Base-by-base conservation (phyloP, 2,797 vertebrate genomes). In the Melanogrammus aeglefinus region DNA sequence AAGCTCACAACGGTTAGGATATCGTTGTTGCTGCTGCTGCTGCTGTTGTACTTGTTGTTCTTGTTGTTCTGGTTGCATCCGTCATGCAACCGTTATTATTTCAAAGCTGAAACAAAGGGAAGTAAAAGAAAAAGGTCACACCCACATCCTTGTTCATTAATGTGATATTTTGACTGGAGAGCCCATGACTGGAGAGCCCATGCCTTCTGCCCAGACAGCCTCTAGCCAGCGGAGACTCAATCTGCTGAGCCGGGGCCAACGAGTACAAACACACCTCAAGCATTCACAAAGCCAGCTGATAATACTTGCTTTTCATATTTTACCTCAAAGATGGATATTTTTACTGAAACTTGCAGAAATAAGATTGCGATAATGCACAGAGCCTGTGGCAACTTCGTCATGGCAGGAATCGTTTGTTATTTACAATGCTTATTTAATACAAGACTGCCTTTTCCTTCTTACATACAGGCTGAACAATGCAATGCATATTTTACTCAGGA, bases 31-130 rank as follows among this genome's bases (percentile, higher is more conserved):
- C 12, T 78, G 76, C 72, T 72, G 80, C 76, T 80, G 79, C 83
- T 78, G 69, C 80, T 76, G 76, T 76, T 79, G n/a, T n/a, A n/a
- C 21, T 63, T 79, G 80, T 82, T 86, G 86, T 80, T 74, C 76
- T 76, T 79, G 57, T 63, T 79, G 80, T 82, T 86, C 85, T 80
- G 85, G 79, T 82, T 86, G 86, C 75, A 73, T 87, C 83, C 33
- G 75, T 79, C 75, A 75, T 81, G 80, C 79, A 81, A 70, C 69
- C 6, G 6, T 74, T 36, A 39, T 39, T 9, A 10, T 80, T 74
- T 76, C 63, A 80, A 35, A 66, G 73, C 91, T 92, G 88, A 35
- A 72, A 81, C 70, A 84, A 41, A 87, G 70, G 86, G 63, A 75
- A 7, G 57, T 9, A 69, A 72, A 78, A 44, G 47, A 74, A 13